These are phyloP conservation scores for Bombus affinis DNA, from an alignment of 1,140 invertebrate genomes.

Conservation along the genomic window DNA sequence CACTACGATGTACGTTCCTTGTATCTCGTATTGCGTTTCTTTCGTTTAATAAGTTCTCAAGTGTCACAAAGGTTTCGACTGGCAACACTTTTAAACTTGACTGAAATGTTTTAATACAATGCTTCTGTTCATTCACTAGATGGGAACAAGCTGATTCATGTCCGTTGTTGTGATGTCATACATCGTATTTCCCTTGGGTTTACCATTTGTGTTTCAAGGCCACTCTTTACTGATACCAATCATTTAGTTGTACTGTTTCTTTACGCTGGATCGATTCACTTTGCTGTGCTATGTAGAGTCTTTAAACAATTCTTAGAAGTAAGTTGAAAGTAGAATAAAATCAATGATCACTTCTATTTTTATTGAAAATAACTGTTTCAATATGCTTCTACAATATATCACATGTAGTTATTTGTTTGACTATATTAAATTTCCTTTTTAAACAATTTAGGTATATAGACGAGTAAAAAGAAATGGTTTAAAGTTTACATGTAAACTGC, in stretches of 20 bases:
- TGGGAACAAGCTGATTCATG: constrained; percentile 24
- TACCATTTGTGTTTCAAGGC: constrained; percentile 2
- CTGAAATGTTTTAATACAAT: not conserved
- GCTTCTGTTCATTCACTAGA: not conserved
- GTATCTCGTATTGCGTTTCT: not conserved
- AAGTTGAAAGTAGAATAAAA: not conserved
- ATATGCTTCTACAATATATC: not conserved
- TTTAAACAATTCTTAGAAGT: not conserved
- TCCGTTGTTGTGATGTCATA: constrained; percentile 12
- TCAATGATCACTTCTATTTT: not conserved
- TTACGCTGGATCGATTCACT: not conserved
- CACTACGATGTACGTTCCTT: not conserved
- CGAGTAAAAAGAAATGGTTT: not conserved
- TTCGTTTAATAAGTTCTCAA: not conserved
- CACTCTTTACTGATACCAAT: not conserved
- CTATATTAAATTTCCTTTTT: too few relatives aligned
- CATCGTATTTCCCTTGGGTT: constrained; percentile 13
- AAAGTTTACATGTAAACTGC: constrained; percentile 13
- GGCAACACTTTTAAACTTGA: not conserved
- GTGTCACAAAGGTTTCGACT: too few relatives aligned
- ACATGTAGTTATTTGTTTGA: not conserved
- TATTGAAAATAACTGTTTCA: not conserved
- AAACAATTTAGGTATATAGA: not conserved
- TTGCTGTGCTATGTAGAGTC: too few relatives aligned
- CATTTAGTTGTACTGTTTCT: not conserved